phyloP scores from a whole-genome alignment of 2,888 invertebrate species.

The Dinocampus coccinellae region DNA sequence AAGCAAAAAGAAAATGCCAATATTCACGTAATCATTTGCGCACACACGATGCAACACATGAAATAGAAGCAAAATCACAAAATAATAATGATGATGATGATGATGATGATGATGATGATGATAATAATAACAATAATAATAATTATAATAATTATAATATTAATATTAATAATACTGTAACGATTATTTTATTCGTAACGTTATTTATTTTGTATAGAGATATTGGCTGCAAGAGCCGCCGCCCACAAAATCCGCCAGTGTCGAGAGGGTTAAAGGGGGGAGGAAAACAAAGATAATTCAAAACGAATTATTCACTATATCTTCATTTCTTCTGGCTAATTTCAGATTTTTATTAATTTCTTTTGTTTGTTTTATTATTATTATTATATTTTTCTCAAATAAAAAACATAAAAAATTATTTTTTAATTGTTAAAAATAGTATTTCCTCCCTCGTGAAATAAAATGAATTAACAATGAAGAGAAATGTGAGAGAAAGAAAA shows the following conservation, averaged over 20 bases:
- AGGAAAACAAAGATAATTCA: constrained; percentile 36
- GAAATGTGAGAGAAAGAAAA: constrained; percentile 38
- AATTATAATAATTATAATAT: not conserved
- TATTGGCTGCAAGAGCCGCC: constrained; percentile 46
- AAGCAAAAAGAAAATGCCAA: not conserved
- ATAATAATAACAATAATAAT: not conserved
- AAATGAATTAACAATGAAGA: not conserved
- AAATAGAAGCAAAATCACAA: constrained; percentile 17
- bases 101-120: not conserved
- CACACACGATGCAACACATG: constrained; percentile 14
- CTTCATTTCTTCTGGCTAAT: not conserved
- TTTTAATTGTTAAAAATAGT: not conserved
- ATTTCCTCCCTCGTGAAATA: not conserved
- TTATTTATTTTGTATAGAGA: constrained; percentile 64
- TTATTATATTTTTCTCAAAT: not conserved
- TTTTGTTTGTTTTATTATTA: not conserved
- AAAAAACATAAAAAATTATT: not conserved
- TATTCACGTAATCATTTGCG: not conserved
- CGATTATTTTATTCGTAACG: constrained; percentile 48
- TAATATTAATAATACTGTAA: constrained; percentile 1
- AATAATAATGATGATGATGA: not conserved
- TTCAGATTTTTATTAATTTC: too few species aligned
- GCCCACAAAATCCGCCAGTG: constrained; percentile 21
- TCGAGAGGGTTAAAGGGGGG: too few species aligned
- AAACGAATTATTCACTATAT: not conserved